These are phyloP conservation scores for Brachypalpus laphriformis DNA, from an alignment of 2,888 invertebrate species.

Conservation along the genomic window DNA sequence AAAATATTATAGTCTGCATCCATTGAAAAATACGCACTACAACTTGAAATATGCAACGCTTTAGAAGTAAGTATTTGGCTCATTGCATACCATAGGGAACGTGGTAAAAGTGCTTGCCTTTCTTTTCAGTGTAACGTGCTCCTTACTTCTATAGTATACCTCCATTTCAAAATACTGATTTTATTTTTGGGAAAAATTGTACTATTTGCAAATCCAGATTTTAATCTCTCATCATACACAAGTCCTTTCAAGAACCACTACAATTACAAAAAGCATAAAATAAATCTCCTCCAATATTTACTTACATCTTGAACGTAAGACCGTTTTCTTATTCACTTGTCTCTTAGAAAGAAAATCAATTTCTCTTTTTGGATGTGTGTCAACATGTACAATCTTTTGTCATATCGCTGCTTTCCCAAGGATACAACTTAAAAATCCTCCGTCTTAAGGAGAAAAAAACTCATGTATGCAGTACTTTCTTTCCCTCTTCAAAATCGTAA, in stretches of 20 bases:
- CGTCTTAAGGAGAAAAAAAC: background rate
- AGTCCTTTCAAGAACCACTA: background rate
- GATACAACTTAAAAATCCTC: slow-evolving; percentile 31
- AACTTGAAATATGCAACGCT: too few species aligned
- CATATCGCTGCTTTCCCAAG: slow-evolving; percentile 40
- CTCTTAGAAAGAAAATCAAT: slow-evolving; percentile 42
- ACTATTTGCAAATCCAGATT: background rate
- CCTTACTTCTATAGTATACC: too few species aligned
- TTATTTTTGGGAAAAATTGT: background rate
- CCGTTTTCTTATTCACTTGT: slow-evolving; percentile 24
- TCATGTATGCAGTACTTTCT: slow-evolving; percentile 11
- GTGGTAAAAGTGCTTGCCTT: too few species aligned
- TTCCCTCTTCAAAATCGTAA: slow-evolving; percentile 28
- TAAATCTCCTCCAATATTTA: slow-evolving; percentile 29
- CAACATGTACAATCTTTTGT: slow-evolving; percentile 56
- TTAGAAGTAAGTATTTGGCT: too few species aligned
- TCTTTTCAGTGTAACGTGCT: too few species aligned
- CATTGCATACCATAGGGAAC: too few species aligned
- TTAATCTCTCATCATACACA: background rate
- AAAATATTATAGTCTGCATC: too few species aligned
- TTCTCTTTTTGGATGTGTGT: slow-evolving; percentile 29
- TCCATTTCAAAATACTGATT: background rate
- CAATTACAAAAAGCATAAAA: background rate
- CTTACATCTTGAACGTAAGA: slow-evolving; percentile 10
- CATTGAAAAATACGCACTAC: too few species aligned